Base-by-base conservation (phyloP, 2,888 invertebrate species). In the Caenorhabditis japonica region DNA sequence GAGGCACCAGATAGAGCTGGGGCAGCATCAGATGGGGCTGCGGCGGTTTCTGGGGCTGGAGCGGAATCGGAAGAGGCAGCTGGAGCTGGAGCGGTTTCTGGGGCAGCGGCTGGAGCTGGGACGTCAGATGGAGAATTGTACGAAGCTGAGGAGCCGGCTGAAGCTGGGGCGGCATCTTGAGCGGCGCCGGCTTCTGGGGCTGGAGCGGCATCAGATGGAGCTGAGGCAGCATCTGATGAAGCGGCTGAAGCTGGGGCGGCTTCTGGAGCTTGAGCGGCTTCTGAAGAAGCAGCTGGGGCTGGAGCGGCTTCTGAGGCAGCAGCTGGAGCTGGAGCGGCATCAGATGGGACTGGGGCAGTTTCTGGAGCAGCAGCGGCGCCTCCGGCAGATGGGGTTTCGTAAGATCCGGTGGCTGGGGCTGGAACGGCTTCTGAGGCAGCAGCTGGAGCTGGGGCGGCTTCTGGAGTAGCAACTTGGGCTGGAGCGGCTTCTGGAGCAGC, bases 271-370 rank as follows among this genome's bases (percentile, higher is more conserved):
- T 43, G 27, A 8, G 53, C 58, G 15, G 58, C 59, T 30, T 30
- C 30, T 47, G 68, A 53, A 34, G 53, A n/a, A n/a, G n/a, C n/a
- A n/a, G n/a, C 41, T n/a, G 59, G 39, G n/a, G 33, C 51, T 33
- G 52, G 17, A 21, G 34, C 52, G 17, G 53, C 17, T 17, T 33
- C 61, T 39, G n/a, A n/a, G n/a, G n/a, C n/a, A n/a, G n/a, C n/a
- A n/a, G n/a, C n/a, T n/a, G 51, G 41, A 43, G 58, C 53, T 21
- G 46, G 19, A 1, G 70, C 33, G 25, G 56, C 43, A 4, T 71
- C 49, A 30, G 39, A 62, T 1, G 58, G 27, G 0, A 36, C 49
- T 46, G 53, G 51, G 17, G 60, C 55, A 13, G 36, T 23, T 47
- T 56, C 58, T 7, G 52, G 19, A 30, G 38, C 43, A 41, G 52